Base-by-base conservation (phyloP, 2,888 invertebrate species). In the Muscina levida region DNA sequence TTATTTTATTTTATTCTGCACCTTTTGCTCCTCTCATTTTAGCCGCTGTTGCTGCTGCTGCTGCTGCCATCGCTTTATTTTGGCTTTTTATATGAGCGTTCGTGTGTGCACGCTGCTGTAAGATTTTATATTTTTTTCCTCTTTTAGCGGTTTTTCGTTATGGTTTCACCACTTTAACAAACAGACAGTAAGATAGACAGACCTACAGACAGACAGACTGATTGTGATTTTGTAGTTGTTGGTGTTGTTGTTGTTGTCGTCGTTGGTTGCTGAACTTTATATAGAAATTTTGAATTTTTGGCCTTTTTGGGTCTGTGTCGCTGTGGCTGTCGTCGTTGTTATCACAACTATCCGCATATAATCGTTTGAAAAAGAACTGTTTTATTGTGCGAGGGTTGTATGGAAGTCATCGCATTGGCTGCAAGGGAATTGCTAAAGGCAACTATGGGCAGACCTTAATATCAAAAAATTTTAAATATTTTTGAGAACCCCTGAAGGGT, bases 1-100 rank as follows among this genome's bases (percentile, higher is more conserved):
- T 88, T 83, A 74, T 83, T 84, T 62, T 31, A 66, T 79, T 72
- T 53, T 66, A 42, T 31, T 71, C 22, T 42, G 39, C 42, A 22
- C 13, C n/a, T 62, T 10, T 3, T 56, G 24, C 13, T 57, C 5
- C 4, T 51, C 22, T 17, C 22, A 51, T 51, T 19, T 51, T 19
- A 22, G 57, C 57, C 17, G 46, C 46, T 11, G 44, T n/a, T 11
- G 44, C 5, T 10, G 37, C 37, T 10, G 37, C 37, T 37, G 37
- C 10, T 37, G 37, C 4, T 37, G 37, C 37, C 37, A 10, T 10
- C 10, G 37, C 10, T 46, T 46, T n/a, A 46, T 46, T 46, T 46
- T 46, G 46, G 46, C 17, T 46, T 46, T 46, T 46, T 17, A n/a
- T 44, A 44, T 4, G 17, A 15, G 46, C 46, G 3, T 51, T 4